Base-by-base conservation (phyloP, 2,113 vertebrate genomes). In the Tetraodon nigroviridis region DNA sequence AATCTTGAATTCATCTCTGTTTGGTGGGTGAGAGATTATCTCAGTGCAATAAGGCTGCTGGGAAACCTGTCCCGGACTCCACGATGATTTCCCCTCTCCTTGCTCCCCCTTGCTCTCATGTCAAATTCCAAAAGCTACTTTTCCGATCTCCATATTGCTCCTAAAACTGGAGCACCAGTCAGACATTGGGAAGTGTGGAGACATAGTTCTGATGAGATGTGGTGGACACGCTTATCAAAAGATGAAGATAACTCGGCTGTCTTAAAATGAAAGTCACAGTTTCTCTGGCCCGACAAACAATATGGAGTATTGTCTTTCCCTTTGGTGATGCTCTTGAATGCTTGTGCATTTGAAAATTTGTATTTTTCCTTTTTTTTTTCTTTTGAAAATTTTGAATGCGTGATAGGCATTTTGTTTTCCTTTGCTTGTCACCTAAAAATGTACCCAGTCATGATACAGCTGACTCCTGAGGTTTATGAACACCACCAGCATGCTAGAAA, bases 131-230 rank as follows among this genome's bases (percentile, higher is more conserved):
- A 58, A 84, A 70, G 51, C 66, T 68, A 42, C 57, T 69, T 55
- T 76, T 22, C 55, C 49, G 32, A 82, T 78, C 82, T 86, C 82
- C 82, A 86, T 81, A 79, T 84, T 87, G 80, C 79, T 78, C 75
- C 78, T 60, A 69, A 69, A 68, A 73, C 40, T 61, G 82, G 76
- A 78, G 83, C 73, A 66, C 53, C 50, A 49, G 64, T 58, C 52
- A 67, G 8, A 46, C 32, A 60, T 68, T 71, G 64, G 29, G 44
- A 67, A 67, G 41, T 51, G 53, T 19, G 68, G 41, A 48, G 4
- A 69, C 37, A 56, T 54, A 69, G 7, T 24, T 48, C 22, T 11
- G 27, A 60, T 62, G 68, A 54, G 12, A 64, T 48, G 41, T 32
- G 51, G 29, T 51, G 41, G 74, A 60, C 46, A 79, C 24, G 67